These are phyloP conservation scores for Gracilinanus agilis DNA, from an alignment of 2,113 vertebrate genomes.

Conservation along the genomic window DNA sequence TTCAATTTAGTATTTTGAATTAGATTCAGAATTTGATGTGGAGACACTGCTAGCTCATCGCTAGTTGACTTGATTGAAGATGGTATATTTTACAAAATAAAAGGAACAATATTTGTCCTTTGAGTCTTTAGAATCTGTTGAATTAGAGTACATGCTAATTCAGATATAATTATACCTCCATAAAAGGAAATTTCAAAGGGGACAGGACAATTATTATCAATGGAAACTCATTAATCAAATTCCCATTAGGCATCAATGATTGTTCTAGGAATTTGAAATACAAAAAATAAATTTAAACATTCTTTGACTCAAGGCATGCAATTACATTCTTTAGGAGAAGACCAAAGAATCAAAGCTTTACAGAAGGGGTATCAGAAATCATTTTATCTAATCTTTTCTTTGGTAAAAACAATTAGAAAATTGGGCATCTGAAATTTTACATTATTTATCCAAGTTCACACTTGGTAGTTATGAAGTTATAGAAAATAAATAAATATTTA, in stretches of 20 bases:
- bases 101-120: not conserved
- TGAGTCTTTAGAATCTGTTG: not conserved
- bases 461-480: not conserved
- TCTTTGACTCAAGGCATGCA: not conserved
- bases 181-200: not conserved
- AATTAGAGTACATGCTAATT: not conserved
- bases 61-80: not conserved
- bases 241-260: not conserved
- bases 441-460: not conserved
- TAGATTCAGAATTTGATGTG: not conserved
- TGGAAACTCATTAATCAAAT: not conserved
- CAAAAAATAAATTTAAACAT: not conserved
- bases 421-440: not conserved
- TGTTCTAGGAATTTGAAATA: not conserved
- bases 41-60: not conserved
- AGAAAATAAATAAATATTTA: not conserved
- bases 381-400: not conserved
- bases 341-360: not conserved
- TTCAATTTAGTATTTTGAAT: not conserved
- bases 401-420: not conserved
- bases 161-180: not conserved
- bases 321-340: not conserved
- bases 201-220: not conserved
- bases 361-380: not conserved
- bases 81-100: not conserved